These are phyloP conservation scores for Stratiomys singularior DNA, from an alignment of 2,888 invertebrate species.

Conservation along the genomic window DNA sequence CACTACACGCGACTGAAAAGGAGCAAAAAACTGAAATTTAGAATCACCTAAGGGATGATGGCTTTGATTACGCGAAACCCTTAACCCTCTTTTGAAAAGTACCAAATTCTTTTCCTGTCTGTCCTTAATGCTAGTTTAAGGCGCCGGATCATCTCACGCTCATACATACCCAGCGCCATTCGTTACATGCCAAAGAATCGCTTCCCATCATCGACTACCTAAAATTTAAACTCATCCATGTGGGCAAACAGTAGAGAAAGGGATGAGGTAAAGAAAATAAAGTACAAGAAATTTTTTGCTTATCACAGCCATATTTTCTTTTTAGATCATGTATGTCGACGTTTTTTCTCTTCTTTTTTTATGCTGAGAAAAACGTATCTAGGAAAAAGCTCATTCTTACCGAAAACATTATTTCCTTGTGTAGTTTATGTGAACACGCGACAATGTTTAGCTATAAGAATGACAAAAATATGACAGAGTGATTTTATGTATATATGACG, in stretches of 20 bases:
- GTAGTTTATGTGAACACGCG: neutral
- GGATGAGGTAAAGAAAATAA: neutral
- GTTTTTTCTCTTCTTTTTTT: no score
- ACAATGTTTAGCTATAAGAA: neutral
- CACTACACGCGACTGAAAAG: neutral
- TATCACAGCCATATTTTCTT: constrained; percentile 19
- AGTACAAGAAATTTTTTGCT: constrained; percentile 14
- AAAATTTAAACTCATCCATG: constrained; percentile 14
- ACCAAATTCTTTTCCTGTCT: neutral
- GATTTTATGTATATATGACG: neutral
- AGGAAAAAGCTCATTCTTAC: neutral
- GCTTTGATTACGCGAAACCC: neutral
- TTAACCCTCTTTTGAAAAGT: neutral
- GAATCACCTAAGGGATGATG: neutral
- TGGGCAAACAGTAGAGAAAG: no score
- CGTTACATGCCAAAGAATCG: neutral
- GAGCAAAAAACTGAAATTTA: neutral
- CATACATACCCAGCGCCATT: neutral
- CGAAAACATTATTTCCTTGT: neutral
- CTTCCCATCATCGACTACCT: neutral
- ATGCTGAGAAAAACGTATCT: neutral
- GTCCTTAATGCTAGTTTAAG: constrained; percentile 8
- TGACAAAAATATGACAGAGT: constrained; percentile 6
- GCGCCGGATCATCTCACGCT: neutral
- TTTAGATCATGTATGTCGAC: neutral